phyloP scores from a whole-genome alignment of 1,140 invertebrate genomes.

The Lepidurus couesii region DNA sequence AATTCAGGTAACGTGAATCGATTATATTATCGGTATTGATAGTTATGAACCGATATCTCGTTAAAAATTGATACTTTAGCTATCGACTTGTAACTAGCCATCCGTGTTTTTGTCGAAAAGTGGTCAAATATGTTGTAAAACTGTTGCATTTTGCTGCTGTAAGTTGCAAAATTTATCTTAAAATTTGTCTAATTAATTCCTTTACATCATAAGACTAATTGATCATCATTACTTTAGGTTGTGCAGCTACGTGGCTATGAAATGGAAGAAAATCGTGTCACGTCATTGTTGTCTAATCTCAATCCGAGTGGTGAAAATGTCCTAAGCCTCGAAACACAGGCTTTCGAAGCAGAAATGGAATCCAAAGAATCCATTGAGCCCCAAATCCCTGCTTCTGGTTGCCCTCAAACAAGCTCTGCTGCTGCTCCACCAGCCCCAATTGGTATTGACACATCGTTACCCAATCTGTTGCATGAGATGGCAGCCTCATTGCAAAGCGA shows the following conservation, averaged over 20 bases:
- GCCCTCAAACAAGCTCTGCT: neutral
- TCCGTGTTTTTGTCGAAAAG: constrained; percentile 1
- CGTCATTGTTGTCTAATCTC: neutral
- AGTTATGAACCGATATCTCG: neutral
- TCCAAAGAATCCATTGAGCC: neutral
- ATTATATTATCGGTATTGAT: neutral
- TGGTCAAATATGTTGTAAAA: neutral
- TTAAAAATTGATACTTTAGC: neutral
- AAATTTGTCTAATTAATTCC: too few relatives aligned
- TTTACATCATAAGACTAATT: neutral
- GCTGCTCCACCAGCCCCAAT: neutral
- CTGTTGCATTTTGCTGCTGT: neutral
- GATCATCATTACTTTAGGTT: neutral
- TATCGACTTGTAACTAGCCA: constrained; percentile 8
- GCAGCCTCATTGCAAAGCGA: constrained; percentile 7
- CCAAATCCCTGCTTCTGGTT: neutral
- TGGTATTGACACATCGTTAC: neutral
- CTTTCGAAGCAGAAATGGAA: neutral
- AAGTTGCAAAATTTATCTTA: neutral
- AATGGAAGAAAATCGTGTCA: neutral
- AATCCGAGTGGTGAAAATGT: neutral
- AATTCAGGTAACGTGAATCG: neutral
- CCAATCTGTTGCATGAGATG: constrained; percentile 6
- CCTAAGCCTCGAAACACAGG: neutral
- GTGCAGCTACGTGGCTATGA: neutral